Evolutionary conservation across 2,888 invertebrate species (phyloP), one percentile per base, ranked within the genome.

Genomic region (Cheiracanthium punctorium): DNA sequence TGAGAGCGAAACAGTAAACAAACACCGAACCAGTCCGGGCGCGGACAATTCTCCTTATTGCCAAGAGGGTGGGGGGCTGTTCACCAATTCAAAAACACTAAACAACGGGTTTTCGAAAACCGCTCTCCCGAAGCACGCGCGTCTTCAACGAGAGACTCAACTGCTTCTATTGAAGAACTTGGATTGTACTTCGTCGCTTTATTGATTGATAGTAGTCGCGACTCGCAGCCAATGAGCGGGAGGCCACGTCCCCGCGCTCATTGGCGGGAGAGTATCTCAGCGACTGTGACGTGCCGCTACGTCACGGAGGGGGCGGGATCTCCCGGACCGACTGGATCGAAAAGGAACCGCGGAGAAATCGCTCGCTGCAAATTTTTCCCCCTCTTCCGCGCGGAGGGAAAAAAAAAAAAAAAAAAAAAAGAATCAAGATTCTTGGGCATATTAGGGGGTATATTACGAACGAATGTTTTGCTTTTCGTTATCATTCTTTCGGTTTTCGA

Each of bases 131-230:
- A n/a, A n/a, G 48, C 41, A 41, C 28, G 58, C 29, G 32, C 71
- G 79, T 79, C 79, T 28, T 43, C 24, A 24, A 69, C 58, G 58
- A 30, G 58, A 70, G 30, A n/a, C 79, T 71, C 79, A 30, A 37
- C 33, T 28, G 20, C 28, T 58, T 58, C 69, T 71, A 71, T 70
- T 43, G 58, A 28, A 71, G 52, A 79, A 71, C 43, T 79, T 79
- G 48, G 58, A 48, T 52, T 52, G 32, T 33, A 79, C 69, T 71
- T 79, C 79, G 71, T 69, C 37, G 79, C 79, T 52, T 71, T 79
- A 79, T 79, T 79, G 79, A 79, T 79, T 79, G 79, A 79, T 52
- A 79, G 52, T 52, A 32, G 79, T 43, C 79, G 71, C 52, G 32
- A 14, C 5, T 20, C 12, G 30, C 28, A 32, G 41, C 81, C 81